phyloP scores from a whole-genome alignment of 2,888 invertebrate species.

The Dasysyrphus albostriatus region DNA sequence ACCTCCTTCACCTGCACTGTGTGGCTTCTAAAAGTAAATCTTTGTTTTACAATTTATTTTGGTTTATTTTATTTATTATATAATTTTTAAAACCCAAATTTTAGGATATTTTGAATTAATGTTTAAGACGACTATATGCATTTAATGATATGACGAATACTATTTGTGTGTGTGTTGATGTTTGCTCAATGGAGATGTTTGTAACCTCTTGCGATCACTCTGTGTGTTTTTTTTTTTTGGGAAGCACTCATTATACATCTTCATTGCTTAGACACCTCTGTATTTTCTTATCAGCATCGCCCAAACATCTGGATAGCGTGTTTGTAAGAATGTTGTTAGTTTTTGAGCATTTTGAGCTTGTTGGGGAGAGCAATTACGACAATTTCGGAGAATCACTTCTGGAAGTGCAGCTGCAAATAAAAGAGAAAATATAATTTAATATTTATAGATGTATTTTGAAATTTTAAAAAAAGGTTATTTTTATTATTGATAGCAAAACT shows the following conservation, averaged over 20 bases:
- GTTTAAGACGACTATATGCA: conserved; percentile 60
- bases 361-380: conserved; percentile 84
- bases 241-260: neutral
- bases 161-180: conserved; percentile 10
- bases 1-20: neutral
- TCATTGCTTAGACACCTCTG: conserved; percentile 77
- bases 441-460: too few species aligned
- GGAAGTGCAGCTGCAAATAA: conserved; percentile 83
- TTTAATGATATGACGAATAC: conserved; percentile 69
- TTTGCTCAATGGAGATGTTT: conserved; percentile 3
- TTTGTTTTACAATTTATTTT: conserved; percentile 13
- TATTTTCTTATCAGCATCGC: conserved; percentile 84
- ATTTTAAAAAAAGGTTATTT: too few species aligned
- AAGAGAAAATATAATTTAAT: neutral
- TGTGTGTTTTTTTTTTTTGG: neutral
- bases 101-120: conserved; percentile 29
- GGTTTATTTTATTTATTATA: conserved; percentile 11
- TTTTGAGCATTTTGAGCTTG: conserved; percentile 85
- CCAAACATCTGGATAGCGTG: conserved; percentile 85
- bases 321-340: conserved; percentile 85
- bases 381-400: conserved; percentile 85
- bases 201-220: conserved; percentile 30
- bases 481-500: too few species aligned
- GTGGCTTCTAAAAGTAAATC: conserved; percentile 64
- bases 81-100: conserved; percentile 15